A percentile compares a stretch with the other conserved stretches of the same genome.
These are phyloP conservation scores for Erythrocebus patas DNA, from an alignment of 2,113 vertebrate genomes.

Conservation along the genomic window DNA sequence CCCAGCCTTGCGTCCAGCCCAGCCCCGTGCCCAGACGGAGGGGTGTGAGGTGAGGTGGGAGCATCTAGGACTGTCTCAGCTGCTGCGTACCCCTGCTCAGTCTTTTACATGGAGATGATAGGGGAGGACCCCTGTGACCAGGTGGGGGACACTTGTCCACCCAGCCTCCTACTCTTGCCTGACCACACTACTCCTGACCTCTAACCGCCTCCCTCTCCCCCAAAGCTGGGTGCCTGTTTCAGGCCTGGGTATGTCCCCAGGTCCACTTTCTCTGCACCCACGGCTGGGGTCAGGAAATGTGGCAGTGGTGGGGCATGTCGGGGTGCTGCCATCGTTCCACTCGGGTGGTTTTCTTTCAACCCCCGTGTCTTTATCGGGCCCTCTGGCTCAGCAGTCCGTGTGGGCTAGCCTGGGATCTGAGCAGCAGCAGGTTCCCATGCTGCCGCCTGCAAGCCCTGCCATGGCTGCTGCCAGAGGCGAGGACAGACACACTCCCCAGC, in stretches of 20 bases:
- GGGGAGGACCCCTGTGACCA: accelerated
- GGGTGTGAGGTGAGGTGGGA: accelerated
- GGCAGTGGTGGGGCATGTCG: neutral
- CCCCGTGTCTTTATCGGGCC: neutral
- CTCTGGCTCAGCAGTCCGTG: neutral
- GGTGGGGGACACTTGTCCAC: neutral
- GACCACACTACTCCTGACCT: neutral
- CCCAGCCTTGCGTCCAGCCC: neutral
- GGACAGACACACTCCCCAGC: accelerated
- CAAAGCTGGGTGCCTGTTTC: neutral
- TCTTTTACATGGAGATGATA: accelerated
- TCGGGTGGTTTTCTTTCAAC: neutral
- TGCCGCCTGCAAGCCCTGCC: neutral
- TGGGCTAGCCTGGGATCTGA: neutral
- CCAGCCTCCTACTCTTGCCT: neutral
- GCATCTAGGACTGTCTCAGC: neutral
- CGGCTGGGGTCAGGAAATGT: neutral
- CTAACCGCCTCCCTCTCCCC: neutral
- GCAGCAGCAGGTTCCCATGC: neutral
- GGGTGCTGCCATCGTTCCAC: neutral
- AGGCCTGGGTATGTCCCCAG: neutral
- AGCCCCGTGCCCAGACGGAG: neutral
- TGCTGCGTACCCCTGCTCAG: accelerated
- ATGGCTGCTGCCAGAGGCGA: too few relatives aligned
- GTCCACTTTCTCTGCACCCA: neutral